Evolutionary conservation across 2,888 invertebrate genomes (phyloP), one percentile per base, ranked within the genome.

Genomic region (Cerceris rybyensis): DNA sequence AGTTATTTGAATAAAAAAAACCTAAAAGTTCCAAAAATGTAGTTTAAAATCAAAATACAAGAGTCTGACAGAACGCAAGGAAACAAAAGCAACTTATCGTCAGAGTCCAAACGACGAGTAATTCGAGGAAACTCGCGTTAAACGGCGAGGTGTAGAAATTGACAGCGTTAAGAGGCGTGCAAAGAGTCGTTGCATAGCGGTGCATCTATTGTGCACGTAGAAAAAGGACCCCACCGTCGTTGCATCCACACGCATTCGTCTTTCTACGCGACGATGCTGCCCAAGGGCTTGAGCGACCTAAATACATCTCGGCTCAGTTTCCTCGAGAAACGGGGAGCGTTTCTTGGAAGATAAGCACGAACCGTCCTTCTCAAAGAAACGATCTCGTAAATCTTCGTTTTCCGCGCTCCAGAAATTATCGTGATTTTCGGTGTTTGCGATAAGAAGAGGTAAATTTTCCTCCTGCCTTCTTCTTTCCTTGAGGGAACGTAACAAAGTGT

Each of bases 361-460:
- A 46, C n/a, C 49, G 41, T 57, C 50, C 60, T 60, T 70, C 43
- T 16, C 73, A 71, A 59, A 59, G 71, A 60, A 55, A 67, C 55
- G 70, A 67, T 57, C 9, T 61, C 81, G 73, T 85, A 85, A 85
- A 85, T 85, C 81, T 79, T 79, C 82, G 72, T 78, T 76, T 78
- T 74, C 78, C 73, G 63, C 75, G 65, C 61, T 28, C 65, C 61
- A 70, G 77, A 82, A 74, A 77, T 73, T 76, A 80, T 74, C 80
- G 68, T 57, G 72, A 73, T 76, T 76, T 72, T 73, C 76, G 70
- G 70, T 57, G n/a, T 60, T 72, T 7, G 41, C 52, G 71, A 60
- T 50, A 69, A 61, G 59, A 41, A 66, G 63, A 65, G 72, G 52
- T 46, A 67, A 50, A 55, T 67, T 70, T 78, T 70, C 70, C 63